Percentiles rank a stretch among this genome's conserved stretches.
Evolutionary conservation across 2,888 invertebrate species (phyloP).

Genomic region (Leptinotarsa haldemani): DNA sequence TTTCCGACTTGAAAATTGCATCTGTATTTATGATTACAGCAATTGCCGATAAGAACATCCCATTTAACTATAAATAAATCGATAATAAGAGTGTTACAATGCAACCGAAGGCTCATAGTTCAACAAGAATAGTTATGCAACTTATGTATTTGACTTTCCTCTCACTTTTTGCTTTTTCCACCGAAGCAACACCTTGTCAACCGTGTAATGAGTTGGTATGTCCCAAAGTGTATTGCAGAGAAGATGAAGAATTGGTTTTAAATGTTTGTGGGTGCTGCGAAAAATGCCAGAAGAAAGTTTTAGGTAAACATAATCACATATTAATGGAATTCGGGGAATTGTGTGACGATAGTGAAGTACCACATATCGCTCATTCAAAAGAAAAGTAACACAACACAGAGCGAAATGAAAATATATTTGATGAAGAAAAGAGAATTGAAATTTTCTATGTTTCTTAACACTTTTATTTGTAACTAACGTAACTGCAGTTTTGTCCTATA

Average conservation of each 20-base stretch:
- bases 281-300: constrained; percentile 2
- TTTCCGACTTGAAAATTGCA: no score
- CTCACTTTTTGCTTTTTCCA: neutral
- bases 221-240: neutral
- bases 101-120: neutral
- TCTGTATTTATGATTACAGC: no score
- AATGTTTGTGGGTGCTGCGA: neutral
- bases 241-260: neutral
- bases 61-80: no score
- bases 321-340: neutral
- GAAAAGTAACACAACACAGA: no score
- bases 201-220: neutral
- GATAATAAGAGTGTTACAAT: no score
- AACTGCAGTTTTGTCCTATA: no score
- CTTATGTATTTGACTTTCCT: neutral
- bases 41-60: neutral
- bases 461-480: no score
- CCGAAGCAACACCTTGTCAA: neutral
- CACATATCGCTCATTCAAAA: no score
- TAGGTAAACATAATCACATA: neutral
- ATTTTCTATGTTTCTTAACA: no score
- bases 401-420: no score
- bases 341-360: no score
- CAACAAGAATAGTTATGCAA: neutral
- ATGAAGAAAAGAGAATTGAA: no score